Evolutionary conservation across 2,797 vertebrate species (phyloP).

Genomic region (Cryptoblepharus egeriae): DNA sequence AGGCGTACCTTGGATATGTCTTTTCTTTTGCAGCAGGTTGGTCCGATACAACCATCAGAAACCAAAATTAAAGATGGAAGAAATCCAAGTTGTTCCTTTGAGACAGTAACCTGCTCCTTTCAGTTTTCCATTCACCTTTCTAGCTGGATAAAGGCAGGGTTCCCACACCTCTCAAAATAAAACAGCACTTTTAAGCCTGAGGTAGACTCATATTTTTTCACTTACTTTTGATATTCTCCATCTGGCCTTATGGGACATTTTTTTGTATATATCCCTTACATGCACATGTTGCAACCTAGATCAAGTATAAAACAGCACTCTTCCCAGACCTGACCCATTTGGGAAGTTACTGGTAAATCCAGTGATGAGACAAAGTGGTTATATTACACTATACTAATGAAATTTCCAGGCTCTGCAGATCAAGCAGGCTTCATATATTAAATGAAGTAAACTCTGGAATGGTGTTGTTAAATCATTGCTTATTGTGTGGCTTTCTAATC

Average conservation of each 20-base stretch:
- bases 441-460: not conserved
- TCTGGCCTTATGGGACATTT: not conserved
- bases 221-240: not conserved
- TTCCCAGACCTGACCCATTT: not conserved
- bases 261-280: too few species aligned
- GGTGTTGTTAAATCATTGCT: not conserved
- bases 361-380: not conserved
- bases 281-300: too few species aligned
- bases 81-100: constrained; percentile 16
- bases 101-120: constrained; percentile 23
- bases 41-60: not conserved
- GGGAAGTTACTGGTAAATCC: not conserved
- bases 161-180: not conserved
- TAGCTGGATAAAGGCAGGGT: not conserved
- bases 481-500: not conserved
- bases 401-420: not conserved
- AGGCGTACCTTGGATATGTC: not conserved
- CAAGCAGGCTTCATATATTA: not conserved
- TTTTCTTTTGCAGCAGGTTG: not conserved
- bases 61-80: not conserved
- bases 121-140: constrained; percentile 11
- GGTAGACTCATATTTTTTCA: constrained; percentile 10
- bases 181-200: not conserved
- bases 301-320: not conserved
- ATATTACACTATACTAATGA: not conserved